A percentile compares a stretch with the other conserved stretches of the same genome.
Evolutionary conservation across 1,140 invertebrate species (phyloP).

Genomic region (Caenorhabditis remanei): DNA sequence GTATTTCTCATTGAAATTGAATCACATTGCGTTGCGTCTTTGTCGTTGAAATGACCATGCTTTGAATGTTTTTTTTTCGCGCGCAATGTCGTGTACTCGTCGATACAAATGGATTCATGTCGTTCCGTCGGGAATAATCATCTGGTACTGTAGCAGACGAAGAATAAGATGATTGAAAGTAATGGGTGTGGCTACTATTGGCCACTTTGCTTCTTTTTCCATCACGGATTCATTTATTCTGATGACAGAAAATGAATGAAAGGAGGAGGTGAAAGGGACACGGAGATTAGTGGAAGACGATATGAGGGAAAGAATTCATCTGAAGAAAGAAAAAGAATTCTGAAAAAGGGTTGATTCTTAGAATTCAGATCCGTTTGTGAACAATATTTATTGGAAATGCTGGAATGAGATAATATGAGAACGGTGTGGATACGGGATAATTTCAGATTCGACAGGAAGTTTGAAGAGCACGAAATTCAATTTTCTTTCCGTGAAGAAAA

Average conservation of each 20-base stretch:
- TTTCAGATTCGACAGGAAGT: too few species aligned
- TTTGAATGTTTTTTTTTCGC: slow-evolving; percentile 26
- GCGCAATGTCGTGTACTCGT: not conserved
- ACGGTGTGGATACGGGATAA: too few species aligned
- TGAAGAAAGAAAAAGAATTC: not conserved
- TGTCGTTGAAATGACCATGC: slow-evolving; percentile 34
- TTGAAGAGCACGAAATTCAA: too few species aligned
- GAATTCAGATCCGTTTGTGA: not conserved
- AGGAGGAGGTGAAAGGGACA: not conserved
- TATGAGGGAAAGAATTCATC: not conserved
- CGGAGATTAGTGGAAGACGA: not conserved
- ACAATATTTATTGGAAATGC: too few species aligned
- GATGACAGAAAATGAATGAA: slow-evolving; percentile 18
- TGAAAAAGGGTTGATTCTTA: not conserved
- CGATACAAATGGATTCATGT: slow-evolving; percentile 47
- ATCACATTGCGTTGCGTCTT: not conserved
- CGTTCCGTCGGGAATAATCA: slow-evolving; percentile 42
- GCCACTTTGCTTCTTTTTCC: slow-evolving; percentile 43
- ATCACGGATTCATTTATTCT: slow-evolving; percentile 13
- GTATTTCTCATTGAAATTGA: not conserved
- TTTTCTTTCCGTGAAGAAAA: too few species aligned
- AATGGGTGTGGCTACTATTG: slow-evolving; percentile 38
- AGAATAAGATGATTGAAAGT: slow-evolving; percentile 23
- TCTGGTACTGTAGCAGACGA: slow-evolving; percentile 19
- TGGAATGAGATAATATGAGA: too few species aligned